Evolutionary conservation across 2,888 invertebrate species (phyloP).

Genomic region (Habrosyne pyritoides): DNA sequence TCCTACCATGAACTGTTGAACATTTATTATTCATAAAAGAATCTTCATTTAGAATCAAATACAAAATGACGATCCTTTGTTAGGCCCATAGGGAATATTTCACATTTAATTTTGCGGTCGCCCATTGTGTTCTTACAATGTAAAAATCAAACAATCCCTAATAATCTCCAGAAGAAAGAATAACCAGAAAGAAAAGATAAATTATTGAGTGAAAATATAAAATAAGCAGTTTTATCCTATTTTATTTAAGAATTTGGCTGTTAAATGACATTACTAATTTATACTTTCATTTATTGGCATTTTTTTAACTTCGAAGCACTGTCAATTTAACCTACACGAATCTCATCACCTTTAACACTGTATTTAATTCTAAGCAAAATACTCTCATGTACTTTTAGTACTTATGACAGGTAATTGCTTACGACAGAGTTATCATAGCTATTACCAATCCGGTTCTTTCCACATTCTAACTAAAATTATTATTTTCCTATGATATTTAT

Average conservation of each 20-base stretch:
- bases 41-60: slow-evolving; percentile 6
- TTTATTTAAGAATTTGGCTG: neutral
- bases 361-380: too few relatives aligned
- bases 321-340: too few relatives aligned
- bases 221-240: neutral
- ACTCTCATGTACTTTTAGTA: too few relatives aligned
- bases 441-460: too few relatives aligned
- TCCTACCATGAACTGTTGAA: neutral
- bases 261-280: too few relatives aligned
- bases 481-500: too few relatives aligned
- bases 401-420: too few relatives aligned
- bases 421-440: too few relatives aligned
- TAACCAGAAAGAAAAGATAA: neutral
- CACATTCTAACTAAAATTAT: too few relatives aligned
- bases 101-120: neutral
- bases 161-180: slow-evolving; percentile 1
- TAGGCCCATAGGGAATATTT: neutral
- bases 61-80: slow-evolving; percentile 8
- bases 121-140: slow-evolving; percentile 3
- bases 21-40: neutral
- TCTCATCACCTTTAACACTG: too few relatives aligned
- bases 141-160: slow-evolving; percentile 5
- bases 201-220: neutral
- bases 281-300: too few relatives aligned
- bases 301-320: too few relatives aligned